phyloP scores from a whole-genome alignment of 92 coral and sea anemone genomes.

The Palythoa grandis region DNA sequence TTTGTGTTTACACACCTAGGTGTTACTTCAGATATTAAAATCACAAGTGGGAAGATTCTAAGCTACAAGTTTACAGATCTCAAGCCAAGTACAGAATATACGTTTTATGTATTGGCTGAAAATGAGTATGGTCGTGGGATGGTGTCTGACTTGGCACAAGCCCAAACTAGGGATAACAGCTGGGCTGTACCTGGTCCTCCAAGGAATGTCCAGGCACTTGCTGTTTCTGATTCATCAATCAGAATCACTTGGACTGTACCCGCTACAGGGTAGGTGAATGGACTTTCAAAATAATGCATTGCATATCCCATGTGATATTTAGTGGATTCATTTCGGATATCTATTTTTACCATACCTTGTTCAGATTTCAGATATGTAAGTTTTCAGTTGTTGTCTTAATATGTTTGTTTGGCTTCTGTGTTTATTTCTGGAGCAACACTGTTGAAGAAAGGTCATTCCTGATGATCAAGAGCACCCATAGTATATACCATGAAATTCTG shows the following conservation, averaged over 20 bases:
- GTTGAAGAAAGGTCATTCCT: too few relatives aligned
- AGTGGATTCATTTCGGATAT: too few relatives aligned
- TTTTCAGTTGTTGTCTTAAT: too few relatives aligned
- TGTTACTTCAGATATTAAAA: neutral
- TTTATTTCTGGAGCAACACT: too few relatives aligned
- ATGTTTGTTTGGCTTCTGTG: too few relatives aligned
- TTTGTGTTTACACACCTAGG: neutral
- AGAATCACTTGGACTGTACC: conserved; percentile 33
- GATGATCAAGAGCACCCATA: too few relatives aligned
- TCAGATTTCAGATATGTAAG: too few relatives aligned
- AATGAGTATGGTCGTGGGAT: conserved; percentile 31
- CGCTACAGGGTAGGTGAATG: conserved; percentile 19
- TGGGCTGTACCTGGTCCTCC: conserved; percentile 43
- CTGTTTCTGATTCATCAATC: conserved; percentile 38
- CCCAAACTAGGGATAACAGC: conserved; percentile 22
- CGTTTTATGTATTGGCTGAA: conserved; percentile 27
- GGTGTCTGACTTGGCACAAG: conserved; percentile 10
- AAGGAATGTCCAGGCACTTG: conserved; percentile 9
- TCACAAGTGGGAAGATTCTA: conserved; percentile 17
- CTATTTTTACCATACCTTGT: too few relatives aligned
- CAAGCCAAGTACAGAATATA: conserved; percentile 27
- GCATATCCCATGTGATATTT: too few relatives aligned
- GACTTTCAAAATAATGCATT: too few relatives aligned
- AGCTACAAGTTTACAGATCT: conserved; percentile 15
- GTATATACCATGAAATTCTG: too few relatives aligned